These are phyloP conservation scores for Auanema freiburgensis DNA, from an alignment of 2,888 invertebrate genomes.

Conservation along the genomic window DNA sequence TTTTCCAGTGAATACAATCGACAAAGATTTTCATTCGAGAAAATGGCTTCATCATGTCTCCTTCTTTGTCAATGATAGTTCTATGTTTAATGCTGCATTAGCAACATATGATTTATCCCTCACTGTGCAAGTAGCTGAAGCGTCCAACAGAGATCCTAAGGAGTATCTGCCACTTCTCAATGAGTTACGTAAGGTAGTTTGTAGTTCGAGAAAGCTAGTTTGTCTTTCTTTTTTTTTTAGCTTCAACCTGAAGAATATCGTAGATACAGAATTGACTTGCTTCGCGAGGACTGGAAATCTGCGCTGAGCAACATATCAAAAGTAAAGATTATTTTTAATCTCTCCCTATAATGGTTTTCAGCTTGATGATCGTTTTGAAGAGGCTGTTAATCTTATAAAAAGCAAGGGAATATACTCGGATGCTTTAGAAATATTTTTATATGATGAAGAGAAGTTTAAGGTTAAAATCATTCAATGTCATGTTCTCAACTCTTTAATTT, in stretches of 20 bases:
- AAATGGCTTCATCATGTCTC: slow-evolving; percentile 49
- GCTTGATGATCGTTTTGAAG: slow-evolving; percentile 38
- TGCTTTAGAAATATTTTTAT: slow-evolving; percentile 16
- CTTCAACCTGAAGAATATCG: slow-evolving; percentile 38
- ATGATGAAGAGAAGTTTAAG: slow-evolving; percentile 28
- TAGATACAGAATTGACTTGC: slow-evolving; percentile 45
- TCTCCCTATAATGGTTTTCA: neutral
- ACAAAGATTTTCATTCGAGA: slow-evolving; percentile 23
- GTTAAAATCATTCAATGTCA: slow-evolving; percentile 11
- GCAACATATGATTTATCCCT: slow-evolving; percentile 55
- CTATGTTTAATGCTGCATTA: slow-evolving; percentile 52
- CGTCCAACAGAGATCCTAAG: slow-evolving; percentile 46
- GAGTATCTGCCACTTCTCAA: slow-evolving; percentile 56
- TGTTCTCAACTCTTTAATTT: slow-evolving; percentile 15
- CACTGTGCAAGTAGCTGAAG: slow-evolving; percentile 47
- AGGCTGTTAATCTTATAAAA: slow-evolving; percentile 37
- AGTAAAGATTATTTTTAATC: slow-evolving; percentile 15
- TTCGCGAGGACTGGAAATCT: slow-evolving; percentile 41
- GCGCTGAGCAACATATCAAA: slow-evolving; percentile 41
- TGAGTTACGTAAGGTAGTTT: slow-evolving; percentile 28
- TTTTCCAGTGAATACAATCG: slow-evolving; percentile 12
- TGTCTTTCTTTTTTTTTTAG: neutral
- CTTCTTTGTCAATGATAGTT: slow-evolving; percentile 49
- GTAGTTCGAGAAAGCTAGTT: too few species aligned
- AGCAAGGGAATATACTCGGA: slow-evolving; percentile 27